Evolutionary conservation across 1,140 invertebrate genomes (phyloP).

Genomic region (Mesaphorura yosii): DNA sequence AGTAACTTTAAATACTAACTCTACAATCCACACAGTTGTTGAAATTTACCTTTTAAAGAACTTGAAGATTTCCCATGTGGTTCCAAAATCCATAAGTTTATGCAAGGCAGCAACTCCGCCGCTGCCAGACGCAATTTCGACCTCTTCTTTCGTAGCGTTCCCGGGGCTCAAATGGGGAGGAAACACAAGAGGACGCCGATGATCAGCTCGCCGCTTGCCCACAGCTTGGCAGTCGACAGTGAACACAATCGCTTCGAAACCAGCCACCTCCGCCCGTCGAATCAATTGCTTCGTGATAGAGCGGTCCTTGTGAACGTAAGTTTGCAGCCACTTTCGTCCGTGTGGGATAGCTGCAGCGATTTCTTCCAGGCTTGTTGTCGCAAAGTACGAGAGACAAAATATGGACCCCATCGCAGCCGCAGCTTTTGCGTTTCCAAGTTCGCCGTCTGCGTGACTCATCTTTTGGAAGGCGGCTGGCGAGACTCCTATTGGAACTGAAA

Average conservation of each 20-base stretch:
- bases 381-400: conserved; percentile 72
- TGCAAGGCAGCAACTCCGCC: no score
- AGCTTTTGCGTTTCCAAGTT: conserved; percentile 71
- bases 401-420: conserved; percentile 60
- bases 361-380: conserved; percentile 80
- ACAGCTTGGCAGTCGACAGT: conserved; percentile 82
- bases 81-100: conserved; percentile 40
- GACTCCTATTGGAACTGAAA: conserved; percentile 74
- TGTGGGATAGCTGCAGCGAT: conserved; percentile 61
- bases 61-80: conserved; percentile 72
- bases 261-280: conserved; percentile 57
- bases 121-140: no score
- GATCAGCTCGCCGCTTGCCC: conserved; percentile 64
- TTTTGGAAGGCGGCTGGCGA: conserved; percentile 85
- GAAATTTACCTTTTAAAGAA: conserved; percentile 68
- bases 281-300: conserved; percentile 49
- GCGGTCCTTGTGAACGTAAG: conserved; percentile 71
- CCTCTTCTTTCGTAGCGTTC: no score
- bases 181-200: conserved; percentile 69
- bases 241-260: conserved; percentile 74
- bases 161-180: conserved; percentile 65
- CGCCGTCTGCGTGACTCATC: conserved; percentile 83
- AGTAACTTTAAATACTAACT: no score
- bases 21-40: no score
- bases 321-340: conserved; percentile 76